Percentiles rank a stretch among this genome's conserved stretches.
These are phyloP conservation scores for honey bee (Apis mellifera) DNA, from an alignment of 1,140 invertebrate genomes.

Conservation along the genomic window Amel_HAv3.1 CM009935.2:7073501-7074000, in stretches of 20 bases:
- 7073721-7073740: conserved; percentile 81
- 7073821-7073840: conserved; percentile 92
- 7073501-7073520: conserved; percentile 39
- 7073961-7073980: conserved; percentile 95
- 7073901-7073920: conserved; percentile 98
- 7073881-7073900: conserved; percentile 95
- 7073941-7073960: conserved; percentile 99
- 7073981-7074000: conserved; percentile 91
- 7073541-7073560: conserved; percentile 24
- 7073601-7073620: conserved; percentile 62
- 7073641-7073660: conserved; percentile 27
- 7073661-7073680: not conserved
- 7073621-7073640: conserved; percentile 46
- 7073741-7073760: conserved; percentile 77
- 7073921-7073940: conserved; percentile 99
- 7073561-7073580: conserved; percentile 71
- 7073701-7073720: conserved; percentile 72
- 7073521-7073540: not conserved
- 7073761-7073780: conserved; percentile 88
- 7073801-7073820: conserved; percentile 92
- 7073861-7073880: conserved; percentile 99
- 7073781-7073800: conserved; percentile 90
- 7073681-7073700: conserved; percentile 68
- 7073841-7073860: conserved; percentile 95
- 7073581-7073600: conserved; percentile 71